Evolutionary conservation across 2,888 invertebrate species (phyloP).

Genomic region (Chelonus formosanus): DNA sequence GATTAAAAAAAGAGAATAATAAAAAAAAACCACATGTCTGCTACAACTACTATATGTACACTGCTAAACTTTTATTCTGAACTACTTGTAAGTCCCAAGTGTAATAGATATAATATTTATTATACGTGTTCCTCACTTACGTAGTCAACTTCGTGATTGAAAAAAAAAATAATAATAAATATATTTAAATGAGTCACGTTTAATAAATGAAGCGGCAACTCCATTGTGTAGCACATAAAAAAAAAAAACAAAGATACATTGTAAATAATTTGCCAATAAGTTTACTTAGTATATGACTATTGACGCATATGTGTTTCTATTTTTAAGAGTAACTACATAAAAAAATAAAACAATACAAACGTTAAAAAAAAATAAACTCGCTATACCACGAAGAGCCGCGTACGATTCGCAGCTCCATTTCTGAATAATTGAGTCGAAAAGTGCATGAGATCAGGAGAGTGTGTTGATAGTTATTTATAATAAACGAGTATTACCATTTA

Average conservation of each 20-base stretch:
- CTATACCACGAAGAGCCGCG: no score
- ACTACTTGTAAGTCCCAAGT: constrained; percentile 52
- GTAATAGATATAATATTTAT: constrained; percentile 46
- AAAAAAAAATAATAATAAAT: constrained; percentile 43
- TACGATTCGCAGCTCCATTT: not conserved
- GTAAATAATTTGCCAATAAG: constrained; percentile 57
- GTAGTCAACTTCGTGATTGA: constrained; percentile 53
- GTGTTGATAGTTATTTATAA: constrained; percentile 60
- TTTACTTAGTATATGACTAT: constrained; percentile 18
- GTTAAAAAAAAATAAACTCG: constrained; percentile 31
- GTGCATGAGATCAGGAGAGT: constrained; percentile 51
- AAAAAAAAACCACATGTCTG: not conserved
- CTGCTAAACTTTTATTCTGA: not conserved
- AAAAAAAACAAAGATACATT: constrained; percentile 38
- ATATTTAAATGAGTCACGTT: constrained; percentile 33
- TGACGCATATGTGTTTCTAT: constrained; percentile 55
- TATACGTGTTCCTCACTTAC: constrained; percentile 59
- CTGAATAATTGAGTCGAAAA: constrained; percentile 40
- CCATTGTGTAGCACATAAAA: constrained; percentile 20
- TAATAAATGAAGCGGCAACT: not conserved
- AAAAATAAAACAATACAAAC: constrained; percentile 21
- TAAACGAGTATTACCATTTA: constrained; percentile 56
- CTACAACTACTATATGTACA: not conserved
- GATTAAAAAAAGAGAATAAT: not conserved
- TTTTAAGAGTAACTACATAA: constrained; percentile 44